Conservation (phyloP, 1,140 invertebrate species). For the Eriosoma lanigerum region DNA sequence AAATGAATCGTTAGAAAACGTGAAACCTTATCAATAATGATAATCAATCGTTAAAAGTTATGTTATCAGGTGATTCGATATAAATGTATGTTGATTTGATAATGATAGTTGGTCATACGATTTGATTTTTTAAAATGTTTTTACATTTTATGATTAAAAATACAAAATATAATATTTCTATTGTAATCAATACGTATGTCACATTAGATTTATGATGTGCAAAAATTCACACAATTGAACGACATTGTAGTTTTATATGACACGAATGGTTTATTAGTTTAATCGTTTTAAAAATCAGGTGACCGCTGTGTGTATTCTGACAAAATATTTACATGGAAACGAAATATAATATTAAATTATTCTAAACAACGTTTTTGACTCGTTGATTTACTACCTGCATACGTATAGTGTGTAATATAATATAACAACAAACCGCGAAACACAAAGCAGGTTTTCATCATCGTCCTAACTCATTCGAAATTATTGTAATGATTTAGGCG, state of each 20-base stretch:
- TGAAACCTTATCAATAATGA: too few species aligned
- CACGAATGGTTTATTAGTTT: not conserved
- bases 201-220: not conserved
- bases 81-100: too few species aligned
- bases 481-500: too few species aligned
- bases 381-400: not conserved
- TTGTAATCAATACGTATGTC: too few species aligned
- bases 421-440: not conserved
- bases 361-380: not conserved
- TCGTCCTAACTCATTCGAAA: not conserved
- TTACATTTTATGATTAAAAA: too few species aligned
- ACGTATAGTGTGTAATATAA: not conserved
- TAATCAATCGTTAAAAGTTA: too few species aligned
- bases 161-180: too few species aligned
- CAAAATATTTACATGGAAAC: not conserved
- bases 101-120: too few species aligned
- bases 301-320: not conserved
- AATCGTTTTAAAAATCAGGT: not conserved
- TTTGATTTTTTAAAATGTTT: too few species aligned
- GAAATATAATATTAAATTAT: constrained; percentile 9
- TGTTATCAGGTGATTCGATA: too few species aligned
- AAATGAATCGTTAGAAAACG: too few species aligned
- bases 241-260: too few species aligned
- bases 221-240: not conserved
- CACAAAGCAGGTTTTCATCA: not conserved